Conservation (phyloP, 2,888 invertebrate species). For the Lasius platythorax region DNA sequence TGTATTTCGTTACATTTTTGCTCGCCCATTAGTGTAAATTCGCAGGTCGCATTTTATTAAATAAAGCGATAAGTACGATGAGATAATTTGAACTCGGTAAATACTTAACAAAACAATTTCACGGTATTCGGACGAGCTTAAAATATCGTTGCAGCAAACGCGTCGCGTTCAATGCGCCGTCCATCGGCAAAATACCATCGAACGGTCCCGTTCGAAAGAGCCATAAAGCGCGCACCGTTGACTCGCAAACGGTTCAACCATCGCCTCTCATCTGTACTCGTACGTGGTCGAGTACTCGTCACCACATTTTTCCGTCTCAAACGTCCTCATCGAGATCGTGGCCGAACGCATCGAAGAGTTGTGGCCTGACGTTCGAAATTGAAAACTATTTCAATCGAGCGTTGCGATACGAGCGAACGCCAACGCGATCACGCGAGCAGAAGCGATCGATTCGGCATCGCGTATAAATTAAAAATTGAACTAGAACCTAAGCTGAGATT, state of each 20-base stretch:
- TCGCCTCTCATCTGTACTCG: slow-evolving; percentile 38
- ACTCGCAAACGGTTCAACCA: slow-evolving; percentile 40
- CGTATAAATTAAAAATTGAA: slow-evolving; percentile 75
- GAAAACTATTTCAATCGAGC: slow-evolving; percentile 48
- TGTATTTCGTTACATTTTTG: slow-evolving; percentile 7
- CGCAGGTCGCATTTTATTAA: slow-evolving; percentile 38
- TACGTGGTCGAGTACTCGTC: slow-evolving; percentile 51
- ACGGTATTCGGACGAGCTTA: slow-evolving; percentile 3
- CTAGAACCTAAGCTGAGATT: slow-evolving; percentile 62
- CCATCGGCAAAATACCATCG: slow-evolving; percentile 41
- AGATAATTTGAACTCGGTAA: slow-evolving; percentile 31
- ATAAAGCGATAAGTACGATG: slow-evolving; percentile 40
- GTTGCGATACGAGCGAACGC: background rate
- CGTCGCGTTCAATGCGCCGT: slow-evolving; percentile 18
- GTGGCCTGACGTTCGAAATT: slow-evolving; percentile 36
- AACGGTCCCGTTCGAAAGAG: slow-evolving; percentile 38
- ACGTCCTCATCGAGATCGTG: slow-evolving; percentile 52
- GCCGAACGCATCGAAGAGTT: slow-evolving; percentile 30
- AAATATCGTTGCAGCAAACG: slow-evolving; percentile 37
- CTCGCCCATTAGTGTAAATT: slow-evolving; percentile 16
- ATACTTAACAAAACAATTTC: slow-evolving; percentile 55
- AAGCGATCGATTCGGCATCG: slow-evolving; percentile 62
- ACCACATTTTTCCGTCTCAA: slow-evolving; percentile 55
- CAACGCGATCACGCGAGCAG: slow-evolving; percentile 25
- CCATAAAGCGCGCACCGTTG: slow-evolving; percentile 48